A percentile compares a stretch with the other conserved stretches of the same genome.
Conservation (phyloP, 1,140 invertebrate genomes). For the Drosophila ficusphila region DNA sequence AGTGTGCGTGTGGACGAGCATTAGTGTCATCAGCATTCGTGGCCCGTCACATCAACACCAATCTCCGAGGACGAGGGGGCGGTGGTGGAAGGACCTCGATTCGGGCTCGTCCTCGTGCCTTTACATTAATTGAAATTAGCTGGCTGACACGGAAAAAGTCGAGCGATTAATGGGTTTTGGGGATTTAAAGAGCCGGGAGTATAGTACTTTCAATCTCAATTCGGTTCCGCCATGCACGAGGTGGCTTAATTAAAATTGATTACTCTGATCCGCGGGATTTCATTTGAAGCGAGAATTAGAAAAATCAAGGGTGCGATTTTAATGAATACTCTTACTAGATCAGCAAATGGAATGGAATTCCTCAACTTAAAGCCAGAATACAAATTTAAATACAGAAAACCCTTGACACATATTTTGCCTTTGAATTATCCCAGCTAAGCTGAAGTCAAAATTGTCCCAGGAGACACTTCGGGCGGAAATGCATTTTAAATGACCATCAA, state of each 20-base stretch:
- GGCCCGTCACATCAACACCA: constrained; percentile 46
- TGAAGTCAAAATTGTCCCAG: neutral
- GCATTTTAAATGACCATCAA: constrained; percentile 22
- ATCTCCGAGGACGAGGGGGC: neutral
- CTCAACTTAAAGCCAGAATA: too few species aligned
- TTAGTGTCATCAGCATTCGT: constrained; percentile 59
- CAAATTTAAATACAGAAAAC: too few species aligned
- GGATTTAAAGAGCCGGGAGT: constrained; percentile 6
- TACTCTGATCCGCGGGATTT: neutral
- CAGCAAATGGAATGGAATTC: too few species aligned
- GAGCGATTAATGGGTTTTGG: constrained; percentile 13
- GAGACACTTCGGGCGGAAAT: neutral
- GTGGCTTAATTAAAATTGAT: constrained; percentile 8
- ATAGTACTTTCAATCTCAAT: neutral
- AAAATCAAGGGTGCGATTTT: too few species aligned
- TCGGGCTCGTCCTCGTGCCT: constrained; percentile 10
- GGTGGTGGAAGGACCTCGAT: constrained; percentile 14
- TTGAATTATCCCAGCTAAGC: too few species aligned
- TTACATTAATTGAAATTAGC: constrained; percentile 58
- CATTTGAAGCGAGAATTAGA: too few species aligned
- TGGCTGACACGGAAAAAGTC: constrained; percentile 25
- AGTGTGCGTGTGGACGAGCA: constrained; percentile 23
- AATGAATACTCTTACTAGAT: too few species aligned
- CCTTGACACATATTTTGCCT: too few species aligned
- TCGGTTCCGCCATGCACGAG: too few species aligned